Base-by-base conservation (phyloP, 2,888 invertebrate species). In the Nemurella pictetii region DNA sequence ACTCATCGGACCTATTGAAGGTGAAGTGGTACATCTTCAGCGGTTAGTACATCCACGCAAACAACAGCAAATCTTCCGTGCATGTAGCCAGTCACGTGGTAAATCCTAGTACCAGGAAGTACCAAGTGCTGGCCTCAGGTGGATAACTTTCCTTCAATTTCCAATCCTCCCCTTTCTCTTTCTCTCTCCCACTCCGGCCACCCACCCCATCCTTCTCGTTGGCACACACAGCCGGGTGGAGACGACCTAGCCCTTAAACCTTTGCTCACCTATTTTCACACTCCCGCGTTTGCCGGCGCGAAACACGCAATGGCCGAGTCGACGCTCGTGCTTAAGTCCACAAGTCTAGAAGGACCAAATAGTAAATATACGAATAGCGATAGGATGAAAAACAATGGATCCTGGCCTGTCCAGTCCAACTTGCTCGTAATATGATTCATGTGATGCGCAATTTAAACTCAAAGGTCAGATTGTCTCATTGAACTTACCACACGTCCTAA, bases 201-300 rank as follows among this genome's bases (percentile, higher is more conserved):
- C 4, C 35, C 35, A 35, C 35, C 35, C 35, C 35, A 35, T 35
- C 35, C 55, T 2, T 55, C 12, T 55, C 55, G 55, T 55, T 7
- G 55, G 55, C 12, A 55, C 55, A 55, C 55, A 55, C 55, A 20
- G 20, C 55, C 55, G 55, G 20, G 55, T 55, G 55, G 9, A 12
- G 55, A 55, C 55, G 55, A 55, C 55, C 55, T 55, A 26, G 80
- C 26, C 35, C 26, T 80, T 4, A 29, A 80, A 30, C 80, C 80
- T 80, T 80, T 80, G 80, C 80, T 80, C 80, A 80, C 80, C 80
- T 80, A 80, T 80, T 80, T 80, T 80, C 80, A 80, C 80, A 32
- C 80, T 74, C 80, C 26, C 30, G 26, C 80, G 32, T n/a, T n/a
- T n/a, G n/a, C n/a, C n/a, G n/a, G n/a, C n/a, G n/a, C n/a, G n/a